Percentiles rank a stretch among this genome's conserved stretches.
Conservation (phyloP, 2,113 vertebrate species). For the Heterocephalus glaber region DNA sequence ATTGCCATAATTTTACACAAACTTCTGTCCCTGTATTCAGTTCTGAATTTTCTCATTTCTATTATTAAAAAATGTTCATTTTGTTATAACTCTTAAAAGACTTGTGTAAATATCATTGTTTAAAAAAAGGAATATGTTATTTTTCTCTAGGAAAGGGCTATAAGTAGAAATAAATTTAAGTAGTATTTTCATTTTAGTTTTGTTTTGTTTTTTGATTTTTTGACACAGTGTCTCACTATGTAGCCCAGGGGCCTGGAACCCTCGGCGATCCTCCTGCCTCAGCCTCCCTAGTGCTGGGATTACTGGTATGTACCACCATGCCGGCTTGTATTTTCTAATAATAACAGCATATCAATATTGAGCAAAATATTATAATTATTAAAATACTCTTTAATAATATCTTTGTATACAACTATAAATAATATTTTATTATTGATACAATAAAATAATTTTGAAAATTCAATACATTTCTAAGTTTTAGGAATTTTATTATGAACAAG, state of each 20-base stretch:
- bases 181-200: too few relatives aligned
- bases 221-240: too few relatives aligned
- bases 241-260: too few relatives aligned
- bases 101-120: conserved; percentile 53
- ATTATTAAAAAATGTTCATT: conserved; percentile 37
- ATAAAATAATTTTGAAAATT: conserved; percentile 36
- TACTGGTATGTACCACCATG: too few relatives aligned
- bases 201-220: too few relatives aligned
- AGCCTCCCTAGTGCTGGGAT: too few relatives aligned
- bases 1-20: conserved; percentile 53
- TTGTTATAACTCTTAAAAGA: neutral
- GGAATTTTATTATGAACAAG: neutral
- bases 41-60: conserved; percentile 37
- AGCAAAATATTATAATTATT: neutral
- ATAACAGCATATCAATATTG: neutral
- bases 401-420: neutral
- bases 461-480: neutral
- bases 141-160: neutral
- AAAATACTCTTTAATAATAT: neutral
- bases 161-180: conserved; percentile 24
- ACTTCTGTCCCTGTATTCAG: conserved; percentile 34
- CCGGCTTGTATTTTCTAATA: neutral
- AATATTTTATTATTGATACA: neutral
- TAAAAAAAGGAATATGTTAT: neutral
- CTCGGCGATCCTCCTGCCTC: too few relatives aligned